Conservation (phyloP, 64 coral and sea anemone genomes). For the Cladopsammia gracilis region DNA sequence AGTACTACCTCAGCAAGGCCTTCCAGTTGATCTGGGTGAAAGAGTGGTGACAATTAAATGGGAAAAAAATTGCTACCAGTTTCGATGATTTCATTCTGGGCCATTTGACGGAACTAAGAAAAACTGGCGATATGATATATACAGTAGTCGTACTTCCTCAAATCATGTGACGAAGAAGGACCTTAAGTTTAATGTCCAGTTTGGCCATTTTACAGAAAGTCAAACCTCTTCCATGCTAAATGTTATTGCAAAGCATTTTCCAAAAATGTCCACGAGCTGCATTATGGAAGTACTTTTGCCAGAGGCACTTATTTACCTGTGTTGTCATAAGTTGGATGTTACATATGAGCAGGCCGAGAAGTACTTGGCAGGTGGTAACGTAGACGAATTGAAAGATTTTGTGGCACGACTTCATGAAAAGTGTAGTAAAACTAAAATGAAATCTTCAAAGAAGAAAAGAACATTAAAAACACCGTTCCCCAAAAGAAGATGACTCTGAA, state of each 20-base stretch:
- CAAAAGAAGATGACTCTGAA: not conserved
- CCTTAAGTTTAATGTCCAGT: not conserved
- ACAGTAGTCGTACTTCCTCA: not conserved
- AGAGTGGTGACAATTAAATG: no score
- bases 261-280: not conserved
- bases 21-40: no score
- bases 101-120: not conserved
- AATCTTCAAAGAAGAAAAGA: not conserved
- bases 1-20: not conserved
- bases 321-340: not conserved
- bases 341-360: not conserved
- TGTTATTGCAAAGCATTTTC: not conserved
- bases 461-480: not conserved
- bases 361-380: not conserved
- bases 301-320: not conserved
- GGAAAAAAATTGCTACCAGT: not conserved
- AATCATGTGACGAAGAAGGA: not conserved
- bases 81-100: not conserved
- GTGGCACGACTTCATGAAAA: not conserved
- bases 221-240: not conserved
- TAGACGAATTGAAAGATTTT: not conserved
- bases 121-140: not conserved
- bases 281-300: slow-evolving; percentile 3
- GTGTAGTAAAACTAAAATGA: not conserved
- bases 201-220: not conserved